These are phyloP conservation scores for Papilio machaon DNA, from an alignment of 1,140 invertebrate genomes.

Conservation along the genomic window DNA sequence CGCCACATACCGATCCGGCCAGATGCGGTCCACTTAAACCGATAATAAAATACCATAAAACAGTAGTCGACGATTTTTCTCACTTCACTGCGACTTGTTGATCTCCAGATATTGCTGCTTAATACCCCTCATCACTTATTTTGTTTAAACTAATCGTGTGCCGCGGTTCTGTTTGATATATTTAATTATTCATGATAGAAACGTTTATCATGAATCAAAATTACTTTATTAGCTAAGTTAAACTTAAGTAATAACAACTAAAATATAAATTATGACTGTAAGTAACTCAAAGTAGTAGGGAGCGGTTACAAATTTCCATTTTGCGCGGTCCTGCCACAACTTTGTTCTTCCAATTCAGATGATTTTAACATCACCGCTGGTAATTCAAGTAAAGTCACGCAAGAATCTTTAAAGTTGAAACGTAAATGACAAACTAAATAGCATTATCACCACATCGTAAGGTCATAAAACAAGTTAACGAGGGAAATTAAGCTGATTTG, in stretches of 20 bases:
- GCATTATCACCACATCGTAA: background rate
- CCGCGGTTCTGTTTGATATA: constrained; percentile 4
- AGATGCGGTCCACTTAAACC: constrained; percentile 37
- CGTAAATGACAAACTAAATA: background rate
- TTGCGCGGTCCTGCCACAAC: too few relatives aligned
- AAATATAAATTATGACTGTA: too few relatives aligned
- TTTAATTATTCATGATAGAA: background rate
- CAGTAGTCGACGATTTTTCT: constrained; percentile 40
- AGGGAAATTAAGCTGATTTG: constrained; percentile 13
- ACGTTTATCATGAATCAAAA: background rate
- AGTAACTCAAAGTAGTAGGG: too few relatives aligned
- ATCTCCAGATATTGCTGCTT: constrained; percentile 10
- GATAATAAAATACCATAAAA: constrained; percentile 45
- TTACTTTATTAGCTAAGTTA: background rate
- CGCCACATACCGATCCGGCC: constrained; percentile 47
- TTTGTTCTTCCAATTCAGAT: too few relatives aligned
- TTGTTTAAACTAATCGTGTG: background rate
- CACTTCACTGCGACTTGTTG: constrained; percentile 12
- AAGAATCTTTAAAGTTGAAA: background rate
- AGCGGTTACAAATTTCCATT: too few relatives aligned
- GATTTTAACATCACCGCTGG: too few relatives aligned
- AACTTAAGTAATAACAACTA: background rate
- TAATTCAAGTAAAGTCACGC: too few relatives aligned
- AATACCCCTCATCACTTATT: constrained; percentile 7
- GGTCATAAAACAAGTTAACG: constrained; percentile 5